A percentile compares a stretch with the other conserved stretches of the same genome.
phyloP scores from a whole-genome alignment of 2,888 invertebrate species.

The Trichogramma dendrolimi region DNA sequence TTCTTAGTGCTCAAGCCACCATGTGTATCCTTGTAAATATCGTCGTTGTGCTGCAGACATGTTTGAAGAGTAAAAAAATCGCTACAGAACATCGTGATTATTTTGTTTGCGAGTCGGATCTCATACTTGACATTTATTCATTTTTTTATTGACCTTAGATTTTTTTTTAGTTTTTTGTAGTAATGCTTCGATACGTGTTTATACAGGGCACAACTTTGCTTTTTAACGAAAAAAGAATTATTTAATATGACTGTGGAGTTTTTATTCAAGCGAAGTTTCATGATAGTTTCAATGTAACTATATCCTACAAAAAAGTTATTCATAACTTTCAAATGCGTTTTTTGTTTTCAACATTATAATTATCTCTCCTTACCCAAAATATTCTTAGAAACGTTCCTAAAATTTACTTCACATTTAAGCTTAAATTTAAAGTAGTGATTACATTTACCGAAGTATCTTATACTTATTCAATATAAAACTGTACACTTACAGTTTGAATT shows the following conservation, averaged over 20 bases:
- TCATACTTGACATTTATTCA: conserved; percentile 26
- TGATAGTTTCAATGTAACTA: conserved; percentile 26
- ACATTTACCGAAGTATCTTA: too few relatives aligned
- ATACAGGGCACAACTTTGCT: conserved; percentile 17
- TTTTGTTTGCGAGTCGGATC: conserved; percentile 33
- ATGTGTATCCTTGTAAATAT: conserved; percentile 42
- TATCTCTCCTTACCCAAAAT: too few relatives aligned
- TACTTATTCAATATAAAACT: too few relatives aligned
- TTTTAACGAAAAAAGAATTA: conserved; percentile 17
- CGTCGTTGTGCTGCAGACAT: conserved; percentile 39
- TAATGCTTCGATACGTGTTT: conserved; percentile 20
- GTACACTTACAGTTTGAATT: too few relatives aligned
- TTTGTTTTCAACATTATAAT: conserved; percentile 14
- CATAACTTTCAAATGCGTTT: conserved; percentile 26
- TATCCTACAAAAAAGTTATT: conserved; percentile 29
- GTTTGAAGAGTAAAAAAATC: conserved; percentile 41
- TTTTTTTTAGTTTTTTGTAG: conserved; percentile 16
- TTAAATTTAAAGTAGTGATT: too few relatives aligned
- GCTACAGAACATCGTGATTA: conserved; percentile 35
- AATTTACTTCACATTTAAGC: too few relatives aligned
- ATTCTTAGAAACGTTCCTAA: too few relatives aligned
- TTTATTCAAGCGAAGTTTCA: neutral
- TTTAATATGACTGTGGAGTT: neutral
- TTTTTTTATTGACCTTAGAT: conserved; percentile 25
- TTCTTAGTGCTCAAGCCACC: conserved; percentile 31